These are phyloP conservation scores for Gisinianus flammeolus DNA, from an alignment of 2,888 invertebrate genomes.

Conservation along the genomic window DNA sequence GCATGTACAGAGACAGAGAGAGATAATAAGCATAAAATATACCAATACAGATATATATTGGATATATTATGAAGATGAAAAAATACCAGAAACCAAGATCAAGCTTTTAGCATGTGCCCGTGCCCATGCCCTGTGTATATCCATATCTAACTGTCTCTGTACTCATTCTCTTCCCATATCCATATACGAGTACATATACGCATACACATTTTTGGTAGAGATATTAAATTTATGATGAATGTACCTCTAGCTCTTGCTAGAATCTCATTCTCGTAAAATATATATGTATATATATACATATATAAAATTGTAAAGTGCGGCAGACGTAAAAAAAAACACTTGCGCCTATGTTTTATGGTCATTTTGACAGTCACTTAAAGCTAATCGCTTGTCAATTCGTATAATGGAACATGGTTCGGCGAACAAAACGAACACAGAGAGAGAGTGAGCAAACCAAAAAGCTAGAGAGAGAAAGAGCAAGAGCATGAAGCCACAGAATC, in stretches of 20 bases:
- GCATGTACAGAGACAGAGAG: not conserved
- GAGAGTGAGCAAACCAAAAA: too few relatives aligned
- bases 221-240: too few relatives aligned
- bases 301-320: slow-evolving; percentile 7
- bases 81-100: not conserved
- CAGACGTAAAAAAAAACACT: slow-evolving; percentile 15
- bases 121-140: too few relatives aligned
- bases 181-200: not conserved
- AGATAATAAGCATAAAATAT: not conserved
- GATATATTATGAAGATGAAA: not conserved
- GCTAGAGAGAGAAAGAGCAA: too few relatives aligned
- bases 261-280: not conserved
- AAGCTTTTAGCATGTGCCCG: not conserved
- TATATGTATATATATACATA: not conserved
- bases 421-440: too few relatives aligned
- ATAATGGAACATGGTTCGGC: slow-evolving; percentile 30
- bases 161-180: too few relatives aligned
- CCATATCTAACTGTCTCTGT: too few relatives aligned
- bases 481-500: too few relatives aligned
- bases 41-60: not conserved
- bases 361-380: slow-evolving; percentile 52
- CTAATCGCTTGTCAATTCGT: slow-evolving; percentile 55
- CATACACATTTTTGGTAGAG: not conserved
- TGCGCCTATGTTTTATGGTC: slow-evolving; percentile 30
- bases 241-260: too few relatives aligned